Conservation (phyloP, 2,888 invertebrate species). For the Cotesia congregata region DNA sequence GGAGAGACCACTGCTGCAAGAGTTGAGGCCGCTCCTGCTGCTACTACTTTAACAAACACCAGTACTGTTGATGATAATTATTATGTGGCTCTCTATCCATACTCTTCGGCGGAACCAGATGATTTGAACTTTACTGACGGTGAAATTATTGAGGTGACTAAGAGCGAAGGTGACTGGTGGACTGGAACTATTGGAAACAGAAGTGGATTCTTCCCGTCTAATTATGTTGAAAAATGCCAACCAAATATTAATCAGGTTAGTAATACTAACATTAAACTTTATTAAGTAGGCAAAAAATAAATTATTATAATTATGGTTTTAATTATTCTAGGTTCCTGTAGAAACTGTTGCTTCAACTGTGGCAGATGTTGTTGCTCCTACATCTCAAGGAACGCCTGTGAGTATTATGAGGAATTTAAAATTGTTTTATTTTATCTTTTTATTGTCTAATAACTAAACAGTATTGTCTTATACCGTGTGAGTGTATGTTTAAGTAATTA, state of each 20-base stretch:
- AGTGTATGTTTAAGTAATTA: not conserved
- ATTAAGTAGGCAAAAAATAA: constrained; percentile 15
- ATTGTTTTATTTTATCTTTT: not conserved
- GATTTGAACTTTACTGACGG: constrained; percentile 90
- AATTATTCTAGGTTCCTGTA: constrained; percentile 41
- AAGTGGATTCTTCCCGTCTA: constrained; percentile 96
- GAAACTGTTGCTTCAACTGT: constrained; percentile 61
- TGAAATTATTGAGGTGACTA: constrained; percentile 88
- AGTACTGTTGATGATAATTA: constrained; percentile 75
- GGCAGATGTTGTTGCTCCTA: constrained; percentile 38
- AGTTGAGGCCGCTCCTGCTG: constrained; percentile 57
- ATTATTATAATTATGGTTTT: constrained; percentile 46
- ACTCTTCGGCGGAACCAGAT: constrained; percentile 89
- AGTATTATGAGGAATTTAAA: constrained; percentile 37
- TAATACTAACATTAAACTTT: not conserved
- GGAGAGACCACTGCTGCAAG: constrained; percentile 62
- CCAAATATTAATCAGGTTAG: constrained; percentile 61
- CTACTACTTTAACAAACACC: constrained; percentile 49
- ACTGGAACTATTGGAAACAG: constrained; percentile 88
- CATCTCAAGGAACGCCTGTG: constrained; percentile 47
- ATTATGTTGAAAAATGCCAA: constrained; percentile 88
- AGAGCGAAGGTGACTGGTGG: constrained; percentile 99
- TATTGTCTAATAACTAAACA: not conserved
- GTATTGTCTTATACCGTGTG: not conserved
- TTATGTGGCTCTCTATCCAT: constrained; percentile 91